Evolutionary conservation across 2,113 vertebrate genomes (phyloP).

Genomic region (Tringa solitaria): DNA sequence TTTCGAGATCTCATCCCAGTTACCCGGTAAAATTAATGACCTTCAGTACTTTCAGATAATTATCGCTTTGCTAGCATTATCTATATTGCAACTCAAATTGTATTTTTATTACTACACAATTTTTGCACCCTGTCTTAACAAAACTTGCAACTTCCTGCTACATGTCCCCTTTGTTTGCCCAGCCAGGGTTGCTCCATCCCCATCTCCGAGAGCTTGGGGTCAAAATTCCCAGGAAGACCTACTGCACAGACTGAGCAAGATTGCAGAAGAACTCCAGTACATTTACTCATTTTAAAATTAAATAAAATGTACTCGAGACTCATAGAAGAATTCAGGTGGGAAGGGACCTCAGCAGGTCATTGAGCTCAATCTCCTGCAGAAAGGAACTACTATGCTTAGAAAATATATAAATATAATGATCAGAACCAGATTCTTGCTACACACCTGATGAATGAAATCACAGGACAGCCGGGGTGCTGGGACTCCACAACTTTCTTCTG

Average conservation of each 20-base stretch:
- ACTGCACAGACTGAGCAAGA: neutral
- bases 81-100: neutral
- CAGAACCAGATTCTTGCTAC: neutral
- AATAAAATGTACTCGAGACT: neutral
- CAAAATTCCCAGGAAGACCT: neutral
- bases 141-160: neutral
- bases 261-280: neutral
- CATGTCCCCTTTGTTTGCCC: neutral
- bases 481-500: neutral
- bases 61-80: neutral
- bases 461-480: neutral
- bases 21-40: neutral
- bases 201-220: neutral
- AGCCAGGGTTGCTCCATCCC: neutral
- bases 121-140: neutral
- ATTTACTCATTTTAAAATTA: neutral
- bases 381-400: neutral
- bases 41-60: neutral
- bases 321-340: neutral
- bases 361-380: neutral
- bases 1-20: neutral
- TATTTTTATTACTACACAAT: neutral
- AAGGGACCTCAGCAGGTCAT: neutral
- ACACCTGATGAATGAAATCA: neutral
- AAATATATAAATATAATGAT: neutral